Conservation (phyloP, 53 echinoderm and acorn worm species). For the Patiria pectinifera region DNA sequence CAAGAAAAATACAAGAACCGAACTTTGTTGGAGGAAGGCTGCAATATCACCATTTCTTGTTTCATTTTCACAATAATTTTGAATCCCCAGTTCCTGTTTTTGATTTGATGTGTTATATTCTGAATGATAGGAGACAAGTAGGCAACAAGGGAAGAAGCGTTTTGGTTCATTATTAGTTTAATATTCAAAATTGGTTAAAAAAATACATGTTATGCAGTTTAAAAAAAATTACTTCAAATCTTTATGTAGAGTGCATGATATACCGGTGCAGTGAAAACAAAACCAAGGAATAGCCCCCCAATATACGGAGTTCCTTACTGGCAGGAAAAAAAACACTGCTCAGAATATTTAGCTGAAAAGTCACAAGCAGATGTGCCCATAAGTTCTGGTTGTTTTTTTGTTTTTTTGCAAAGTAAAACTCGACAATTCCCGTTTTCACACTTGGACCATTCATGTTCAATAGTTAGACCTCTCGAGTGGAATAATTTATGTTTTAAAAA, state of each 20-base stretch:
- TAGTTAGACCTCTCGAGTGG: background rate
- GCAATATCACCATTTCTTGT: background rate
- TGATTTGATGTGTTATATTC: background rate
- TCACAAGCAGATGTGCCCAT: too few species aligned
- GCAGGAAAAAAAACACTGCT: too few species aligned
- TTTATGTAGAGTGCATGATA: background rate
- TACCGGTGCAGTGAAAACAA: too few species aligned
- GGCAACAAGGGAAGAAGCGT: background rate
- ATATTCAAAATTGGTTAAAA: background rate
- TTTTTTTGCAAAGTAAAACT: background rate
- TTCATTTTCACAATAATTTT: background rate
- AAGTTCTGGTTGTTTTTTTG: too few species aligned
- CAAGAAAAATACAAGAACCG: background rate
- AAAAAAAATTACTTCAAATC: background rate
- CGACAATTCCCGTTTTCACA: background rate
- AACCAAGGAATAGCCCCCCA: too few species aligned
- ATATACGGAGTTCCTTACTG: too few species aligned
- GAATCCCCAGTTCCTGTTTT: background rate
- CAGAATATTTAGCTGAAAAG: too few species aligned
- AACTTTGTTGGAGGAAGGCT: background rate
- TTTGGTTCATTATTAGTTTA: background rate
- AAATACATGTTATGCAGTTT: background rate
- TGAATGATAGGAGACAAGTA: background rate
- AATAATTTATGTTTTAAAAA: slow-evolving; percentile 55
- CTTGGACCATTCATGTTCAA: background rate